phyloP scores from a whole-genome alignment of 2,113 vertebrate genomes.

The Alligator mississippiensis region DNA sequence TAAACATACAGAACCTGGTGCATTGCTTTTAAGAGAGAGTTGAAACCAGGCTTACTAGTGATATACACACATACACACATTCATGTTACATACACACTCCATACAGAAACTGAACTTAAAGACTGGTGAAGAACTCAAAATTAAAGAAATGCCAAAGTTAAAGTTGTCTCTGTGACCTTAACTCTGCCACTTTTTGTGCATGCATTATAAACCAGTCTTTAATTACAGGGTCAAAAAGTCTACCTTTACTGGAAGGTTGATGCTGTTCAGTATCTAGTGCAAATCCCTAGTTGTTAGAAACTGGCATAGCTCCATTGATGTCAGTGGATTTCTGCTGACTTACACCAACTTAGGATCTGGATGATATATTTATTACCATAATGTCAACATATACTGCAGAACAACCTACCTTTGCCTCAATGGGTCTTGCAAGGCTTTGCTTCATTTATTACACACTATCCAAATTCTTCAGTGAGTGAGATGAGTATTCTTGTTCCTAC shows the following conservation, averaged over 20 bases:
- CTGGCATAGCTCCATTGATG: neutral
- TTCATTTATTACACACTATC: neutral
- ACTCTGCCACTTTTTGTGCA: neutral
- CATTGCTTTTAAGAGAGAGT: neutral
- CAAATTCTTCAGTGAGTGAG: neutral
- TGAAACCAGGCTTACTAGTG: neutral
- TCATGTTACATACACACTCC: neutral
- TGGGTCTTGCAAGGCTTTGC: neutral
- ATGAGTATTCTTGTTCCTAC: too few relatives aligned
- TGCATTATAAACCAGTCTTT: neutral
- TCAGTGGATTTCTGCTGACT: neutral
- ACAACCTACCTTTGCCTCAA: neutral
- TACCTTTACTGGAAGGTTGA: neutral
- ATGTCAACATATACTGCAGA: too few relatives aligned
- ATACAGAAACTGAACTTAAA: neutral
- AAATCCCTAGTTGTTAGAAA: neutral
- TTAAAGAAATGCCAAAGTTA: neutral
- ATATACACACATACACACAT: neutral
- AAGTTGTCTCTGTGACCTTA: neutral
- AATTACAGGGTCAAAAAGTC: neutral
- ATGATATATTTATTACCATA: neutral
- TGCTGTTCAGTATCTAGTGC: neutral
- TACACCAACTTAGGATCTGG: neutral
- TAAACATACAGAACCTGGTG: neutral
- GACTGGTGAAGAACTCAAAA: neutral